Percentiles rank a stretch among this genome's conserved stretches.
Conservation (phyloP, 2,797 vertebrate species). For the Picus viridis region DNA sequence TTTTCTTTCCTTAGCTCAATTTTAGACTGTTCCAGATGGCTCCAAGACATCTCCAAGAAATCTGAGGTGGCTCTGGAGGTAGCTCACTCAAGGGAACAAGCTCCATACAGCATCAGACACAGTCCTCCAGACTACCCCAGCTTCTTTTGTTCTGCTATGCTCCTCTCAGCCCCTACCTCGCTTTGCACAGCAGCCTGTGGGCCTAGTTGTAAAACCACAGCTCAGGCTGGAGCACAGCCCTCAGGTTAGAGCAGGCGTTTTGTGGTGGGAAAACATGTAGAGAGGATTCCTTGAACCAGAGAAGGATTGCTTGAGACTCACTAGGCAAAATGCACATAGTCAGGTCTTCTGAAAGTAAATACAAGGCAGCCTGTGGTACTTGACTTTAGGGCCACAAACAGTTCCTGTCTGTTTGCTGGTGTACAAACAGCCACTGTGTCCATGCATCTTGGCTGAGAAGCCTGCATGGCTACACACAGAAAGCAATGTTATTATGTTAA, state of each 20-base stretch:
- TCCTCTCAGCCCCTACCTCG: not conserved
- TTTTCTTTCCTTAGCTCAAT: not conserved
- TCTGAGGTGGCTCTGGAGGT: not conserved
- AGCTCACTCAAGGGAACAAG: not conserved
- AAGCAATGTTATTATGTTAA: not conserved
- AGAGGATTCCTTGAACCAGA: not conserved
- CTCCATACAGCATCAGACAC: not conserved
- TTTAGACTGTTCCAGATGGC: not conserved
- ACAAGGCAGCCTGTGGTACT: not conserved
- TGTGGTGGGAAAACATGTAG: not conserved
- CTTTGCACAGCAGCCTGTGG: not conserved
- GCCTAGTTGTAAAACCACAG: not conserved
- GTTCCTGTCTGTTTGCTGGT: not conserved
- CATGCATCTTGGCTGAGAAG: not conserved
- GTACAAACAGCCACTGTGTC: not conserved
- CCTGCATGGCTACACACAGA: rapidly evolving
- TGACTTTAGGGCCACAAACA: not conserved
- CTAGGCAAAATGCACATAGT: not conserved
- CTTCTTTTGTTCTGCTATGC: not conserved
- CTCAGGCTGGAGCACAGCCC: not conserved
- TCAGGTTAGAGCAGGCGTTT: not conserved
- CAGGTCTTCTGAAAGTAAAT: not conserved
- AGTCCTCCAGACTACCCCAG: not conserved
- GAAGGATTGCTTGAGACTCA: not conserved
- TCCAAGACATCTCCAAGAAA: not conserved